Base-by-base conservation (phyloP, 2,888 invertebrate species). In the Liodrosophila aerea region DNA sequence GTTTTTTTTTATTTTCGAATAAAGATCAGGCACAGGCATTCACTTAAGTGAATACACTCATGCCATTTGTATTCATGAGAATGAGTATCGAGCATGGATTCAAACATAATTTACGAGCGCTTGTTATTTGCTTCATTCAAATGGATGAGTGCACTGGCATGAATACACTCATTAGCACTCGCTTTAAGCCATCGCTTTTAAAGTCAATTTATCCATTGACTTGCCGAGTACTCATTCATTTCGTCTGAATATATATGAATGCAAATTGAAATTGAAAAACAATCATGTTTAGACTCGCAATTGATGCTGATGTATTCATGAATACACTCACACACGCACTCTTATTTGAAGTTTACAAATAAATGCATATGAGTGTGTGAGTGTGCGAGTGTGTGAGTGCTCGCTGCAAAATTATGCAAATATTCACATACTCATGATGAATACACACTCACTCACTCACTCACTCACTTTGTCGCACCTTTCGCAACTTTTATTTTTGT, bases 91-190 rank as follows among this genome's bases (percentile, higher is more conserved):
- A 2, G 22, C 2, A 22, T 22, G 22, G 2, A 22, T 22, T 22
- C 22, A 22, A 22, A 22, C 5, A 5, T 2, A 22, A 52, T 52
- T 65, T 51, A 43, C n/a, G n/a, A n/a, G n/a, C n/a, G n/a, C 22
- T 22, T 22, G 22, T 4, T 22, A 22, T 22, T 2, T 5, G 5
- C 5, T 22, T 22, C 2, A 22, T 22, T 22, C 5, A 22, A 22
- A 22, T 22, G 22, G 5, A 22, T 22, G 22, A n/a, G 2, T 22
- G 2, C 22, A 4, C 9, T 4, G 15, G 5, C n/a, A 13, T 15
- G 15, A 36, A 4, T 37, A 18, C 16, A 37, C n/a, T 37, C 15
- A 37, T 5, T 3, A 37, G 9, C 15, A 37, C 9, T 37, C 16
- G n/a, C 22, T n/a, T n/a, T 12, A 7, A 7, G 7, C 7, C 13